Percentiles rank a stretch among this genome's conserved stretches.
Conservation (phyloP, 2,797 vertebrate species). For the Pogonophryne albipinna region DNA sequence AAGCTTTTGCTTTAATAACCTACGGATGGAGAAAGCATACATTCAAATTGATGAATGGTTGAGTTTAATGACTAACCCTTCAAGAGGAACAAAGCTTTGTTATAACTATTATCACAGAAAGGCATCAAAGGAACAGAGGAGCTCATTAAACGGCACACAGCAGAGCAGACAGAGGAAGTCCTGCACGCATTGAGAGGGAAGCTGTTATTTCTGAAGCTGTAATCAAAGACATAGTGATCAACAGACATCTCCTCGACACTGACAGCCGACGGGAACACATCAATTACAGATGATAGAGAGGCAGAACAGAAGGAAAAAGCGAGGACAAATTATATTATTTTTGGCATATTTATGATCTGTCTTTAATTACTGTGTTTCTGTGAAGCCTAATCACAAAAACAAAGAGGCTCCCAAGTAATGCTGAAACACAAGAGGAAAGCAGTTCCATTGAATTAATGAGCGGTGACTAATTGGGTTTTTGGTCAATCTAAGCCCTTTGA, state of each 20-base stretch:
- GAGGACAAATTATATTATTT: not conserved
- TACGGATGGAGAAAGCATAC: not conserved
- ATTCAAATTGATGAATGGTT: constrained; percentile 10
- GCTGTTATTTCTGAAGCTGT: constrained; percentile 65
- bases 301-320: constrained; percentile 4
- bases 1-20: not conserved
- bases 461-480: constrained; percentile 48
- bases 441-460: constrained; percentile 45
- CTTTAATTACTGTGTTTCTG: constrained; percentile 2
- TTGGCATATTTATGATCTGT: constrained; percentile 5
- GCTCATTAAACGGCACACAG: constrained; percentile 34
- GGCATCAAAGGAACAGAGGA: constrained; percentile 28
- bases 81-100: constrained; percentile 5
- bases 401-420: constrained; percentile 22
- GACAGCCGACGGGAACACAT: constrained; percentile 46
- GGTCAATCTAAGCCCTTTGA: constrained; percentile 39
- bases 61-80: constrained; percentile 5
- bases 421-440: constrained; percentile 19
- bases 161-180: constrained; percentile 38
- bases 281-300: constrained; percentile 4
- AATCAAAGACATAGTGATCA: constrained; percentile 62
- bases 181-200: constrained; percentile 51
- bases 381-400: constrained; percentile 43
- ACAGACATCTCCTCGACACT: constrained; percentile 43
- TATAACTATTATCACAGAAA: constrained; percentile 27